Evolutionary conservation across 2,888 invertebrate genomes (phyloP).

Genomic region (Polietes domitor): DNA sequence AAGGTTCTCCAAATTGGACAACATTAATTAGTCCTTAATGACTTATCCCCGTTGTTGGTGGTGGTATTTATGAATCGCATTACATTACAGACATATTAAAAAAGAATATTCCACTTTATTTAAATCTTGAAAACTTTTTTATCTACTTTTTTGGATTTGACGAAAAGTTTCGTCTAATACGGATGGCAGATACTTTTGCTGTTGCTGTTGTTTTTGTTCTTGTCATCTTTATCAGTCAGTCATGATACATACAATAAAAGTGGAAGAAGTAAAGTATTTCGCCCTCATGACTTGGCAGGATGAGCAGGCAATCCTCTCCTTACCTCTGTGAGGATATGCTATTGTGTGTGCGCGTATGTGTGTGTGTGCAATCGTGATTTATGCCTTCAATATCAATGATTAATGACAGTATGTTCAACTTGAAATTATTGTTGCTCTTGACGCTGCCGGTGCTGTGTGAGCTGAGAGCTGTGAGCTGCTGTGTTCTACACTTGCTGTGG

Average conservation of each 20-base stretch:
- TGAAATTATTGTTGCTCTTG: slow-evolving; percentile 48
- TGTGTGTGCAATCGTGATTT: slow-evolving; percentile 55
- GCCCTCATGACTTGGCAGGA: slow-evolving; percentile 43
- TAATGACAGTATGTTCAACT: slow-evolving; percentile 54
- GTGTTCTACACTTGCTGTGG: neutral
- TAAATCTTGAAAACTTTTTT: slow-evolving; percentile 5
- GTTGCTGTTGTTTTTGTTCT: neutral
- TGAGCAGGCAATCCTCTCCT: slow-evolving; percentile 46
- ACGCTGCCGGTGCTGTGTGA: neutral
- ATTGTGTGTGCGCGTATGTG: neutral
- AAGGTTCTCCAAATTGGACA: neutral
- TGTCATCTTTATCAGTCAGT: slow-evolving; percentile 52
- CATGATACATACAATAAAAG: neutral
- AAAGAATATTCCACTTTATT: neutral
- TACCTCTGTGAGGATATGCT: neutral
- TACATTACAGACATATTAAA: neutral
- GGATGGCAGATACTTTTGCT: slow-evolving; percentile 5
- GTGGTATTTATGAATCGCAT: neutral
- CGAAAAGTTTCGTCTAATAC: slow-evolving; percentile 19
- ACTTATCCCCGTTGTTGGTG: neutral
- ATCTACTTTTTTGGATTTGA: too few relatives aligned
- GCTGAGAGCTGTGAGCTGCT: too few relatives aligned
- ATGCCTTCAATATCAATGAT: slow-evolving; percentile 65
- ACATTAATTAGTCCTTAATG: neutral
- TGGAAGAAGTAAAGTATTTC: neutral